These are phyloP conservation scores for Ciconia stormi DNA, from an alignment of 2,113 vertebrate species.

Conservation along the genomic window DNA sequence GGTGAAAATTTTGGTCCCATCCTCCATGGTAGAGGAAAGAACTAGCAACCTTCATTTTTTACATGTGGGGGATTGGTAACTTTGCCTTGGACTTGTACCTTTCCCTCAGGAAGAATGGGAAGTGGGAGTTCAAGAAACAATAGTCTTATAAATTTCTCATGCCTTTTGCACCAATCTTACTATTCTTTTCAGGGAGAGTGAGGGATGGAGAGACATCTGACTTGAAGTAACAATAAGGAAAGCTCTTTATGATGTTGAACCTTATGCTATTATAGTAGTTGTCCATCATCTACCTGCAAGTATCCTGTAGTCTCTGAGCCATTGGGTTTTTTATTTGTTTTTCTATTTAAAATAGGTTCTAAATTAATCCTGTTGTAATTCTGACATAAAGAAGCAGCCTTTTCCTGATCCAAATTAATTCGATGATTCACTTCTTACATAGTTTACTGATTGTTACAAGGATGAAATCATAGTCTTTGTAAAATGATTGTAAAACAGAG, in stretches of 20 bases:
- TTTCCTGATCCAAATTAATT: background rate
- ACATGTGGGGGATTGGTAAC: background rate
- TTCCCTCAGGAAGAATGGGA: background rate
- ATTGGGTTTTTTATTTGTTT: background rate
- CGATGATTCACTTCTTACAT: background rate
- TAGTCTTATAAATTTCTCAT: background rate
- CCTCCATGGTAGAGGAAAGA: background rate
- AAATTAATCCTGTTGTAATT: background rate
- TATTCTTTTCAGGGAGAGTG: background rate
- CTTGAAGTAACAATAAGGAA: background rate
- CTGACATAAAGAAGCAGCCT: background rate
- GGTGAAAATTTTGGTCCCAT: background rate
- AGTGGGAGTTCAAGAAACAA: background rate
- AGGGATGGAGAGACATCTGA: background rate
- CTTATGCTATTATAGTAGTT: background rate
- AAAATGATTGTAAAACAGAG: background rate
- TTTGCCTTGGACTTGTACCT: background rate
- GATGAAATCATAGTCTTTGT: background rate
- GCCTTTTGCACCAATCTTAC: background rate
- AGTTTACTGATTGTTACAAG: background rate
- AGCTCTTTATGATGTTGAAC: background rate
- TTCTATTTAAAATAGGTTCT: background rate
- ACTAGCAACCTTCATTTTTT: background rate
- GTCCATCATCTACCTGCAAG: background rate
- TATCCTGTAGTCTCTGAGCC: background rate